Evolutionary conservation across 2,113 vertebrate genomes (phyloP).

Genomic region (Rhynchopsitta pachyrhyncha): DNA sequence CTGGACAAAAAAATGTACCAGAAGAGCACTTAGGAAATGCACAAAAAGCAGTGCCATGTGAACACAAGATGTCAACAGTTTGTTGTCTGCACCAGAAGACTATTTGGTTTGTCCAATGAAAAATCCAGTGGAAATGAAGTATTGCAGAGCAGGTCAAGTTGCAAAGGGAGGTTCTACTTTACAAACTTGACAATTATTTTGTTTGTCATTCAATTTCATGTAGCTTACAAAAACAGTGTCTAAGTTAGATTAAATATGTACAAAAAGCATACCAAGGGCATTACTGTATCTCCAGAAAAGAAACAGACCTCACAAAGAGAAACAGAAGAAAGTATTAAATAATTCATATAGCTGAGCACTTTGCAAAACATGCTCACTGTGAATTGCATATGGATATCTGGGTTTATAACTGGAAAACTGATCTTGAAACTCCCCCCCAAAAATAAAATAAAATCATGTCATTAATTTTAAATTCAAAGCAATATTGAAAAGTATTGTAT

Average conservation of each 20-base stretch:
- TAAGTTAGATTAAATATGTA: conserved; percentile 10
- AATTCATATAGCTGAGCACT: conserved; percentile 65
- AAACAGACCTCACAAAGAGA: conserved; percentile 38
- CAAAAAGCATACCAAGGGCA: conserved; percentile 56
- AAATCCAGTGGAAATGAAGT: not conserved
- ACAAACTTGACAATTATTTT: not conserved
- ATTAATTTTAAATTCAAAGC: conserved; percentile 53
- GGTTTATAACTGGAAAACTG: conserved; percentile 48
- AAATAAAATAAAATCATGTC: not conserved
- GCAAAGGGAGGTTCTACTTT: not conserved
- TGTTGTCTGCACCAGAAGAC: not conserved
- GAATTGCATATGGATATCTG: conserved; percentile 22
- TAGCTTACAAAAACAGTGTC: not conserved
- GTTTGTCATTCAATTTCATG: not conserved
- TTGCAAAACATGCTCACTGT: conserved; percentile 34
- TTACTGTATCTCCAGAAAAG: conserved; percentile 17
- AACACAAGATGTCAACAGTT: not conserved
- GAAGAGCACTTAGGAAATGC: not conserved
- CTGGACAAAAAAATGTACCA: not conserved
- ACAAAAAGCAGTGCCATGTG: not conserved
- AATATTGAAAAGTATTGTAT: conserved; percentile 36
- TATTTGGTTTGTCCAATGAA: not conserved
- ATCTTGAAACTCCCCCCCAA: not conserved
- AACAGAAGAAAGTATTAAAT: conserved; percentile 66
- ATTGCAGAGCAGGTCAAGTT: not conserved